These are phyloP conservation scores for Lepeophtheirus nordmannii DNA, from an alignment of 2,888 invertebrate genomes.

Conservation along the genomic window DNA sequence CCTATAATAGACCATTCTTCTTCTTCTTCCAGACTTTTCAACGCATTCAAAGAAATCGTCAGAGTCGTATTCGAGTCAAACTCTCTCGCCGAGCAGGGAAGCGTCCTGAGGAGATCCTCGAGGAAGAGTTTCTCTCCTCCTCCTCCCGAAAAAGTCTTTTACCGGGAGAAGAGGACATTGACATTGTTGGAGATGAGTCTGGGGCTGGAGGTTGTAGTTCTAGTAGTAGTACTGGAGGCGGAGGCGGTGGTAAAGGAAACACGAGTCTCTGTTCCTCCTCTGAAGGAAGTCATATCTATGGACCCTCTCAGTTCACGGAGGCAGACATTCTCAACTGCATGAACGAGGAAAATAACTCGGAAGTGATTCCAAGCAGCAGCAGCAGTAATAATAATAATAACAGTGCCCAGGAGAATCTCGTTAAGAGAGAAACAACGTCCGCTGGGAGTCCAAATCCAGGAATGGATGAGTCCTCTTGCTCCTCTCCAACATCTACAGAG, in stretches of 20 bases:
- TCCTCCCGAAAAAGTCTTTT: not conserved
- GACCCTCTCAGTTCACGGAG: conserved; percentile 23
- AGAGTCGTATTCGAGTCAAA: conserved; percentile 20
- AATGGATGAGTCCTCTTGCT: not conserved
- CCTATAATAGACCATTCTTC: not conserved
- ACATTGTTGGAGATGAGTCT: not conserved
- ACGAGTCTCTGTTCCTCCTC: not conserved
- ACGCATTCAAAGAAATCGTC: conserved; percentile 15
- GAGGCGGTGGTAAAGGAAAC: not conserved
- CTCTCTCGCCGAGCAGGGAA: conserved; percentile 12
- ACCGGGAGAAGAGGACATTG: not conserved
- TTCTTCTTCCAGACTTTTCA: conserved; percentile 6
- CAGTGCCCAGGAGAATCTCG: too few species aligned
- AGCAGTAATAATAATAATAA: too few species aligned
- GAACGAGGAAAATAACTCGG: not conserved
- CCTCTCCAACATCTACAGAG: not conserved
- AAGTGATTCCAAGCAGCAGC: too few species aligned
- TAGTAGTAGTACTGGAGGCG: not conserved
- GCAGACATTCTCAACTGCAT: conserved; percentile 17
- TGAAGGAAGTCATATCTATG: conserved; percentile 10
- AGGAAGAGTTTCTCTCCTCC: not conserved
- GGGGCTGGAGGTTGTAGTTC: not conserved
- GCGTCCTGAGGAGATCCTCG: conserved; percentile 10
- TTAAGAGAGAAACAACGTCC: too few species aligned
- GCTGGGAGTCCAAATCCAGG: too few species aligned